These are phyloP conservation scores for Eretmochelys imbricata DNA, from an alignment of 2,113 vertebrate genomes.

Conservation along the genomic window DNA sequence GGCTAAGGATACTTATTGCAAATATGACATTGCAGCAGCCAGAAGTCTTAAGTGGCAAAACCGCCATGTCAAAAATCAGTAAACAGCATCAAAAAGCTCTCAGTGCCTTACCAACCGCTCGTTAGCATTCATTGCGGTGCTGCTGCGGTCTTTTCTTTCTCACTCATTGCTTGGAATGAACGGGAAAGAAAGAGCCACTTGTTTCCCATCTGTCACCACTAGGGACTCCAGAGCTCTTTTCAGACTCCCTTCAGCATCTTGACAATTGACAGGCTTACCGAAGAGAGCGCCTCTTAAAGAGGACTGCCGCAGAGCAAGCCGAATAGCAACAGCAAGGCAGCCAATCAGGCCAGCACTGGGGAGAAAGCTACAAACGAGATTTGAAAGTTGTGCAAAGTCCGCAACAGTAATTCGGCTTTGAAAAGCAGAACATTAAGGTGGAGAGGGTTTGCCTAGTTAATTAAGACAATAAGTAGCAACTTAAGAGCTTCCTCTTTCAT, in stretches of 20 bases:
- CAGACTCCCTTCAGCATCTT: not conserved
- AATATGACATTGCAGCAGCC: not conserved
- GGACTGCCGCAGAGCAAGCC: not conserved
- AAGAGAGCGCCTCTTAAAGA: not conserved
- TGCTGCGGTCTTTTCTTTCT: not conserved
- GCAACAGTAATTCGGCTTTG: fast-evolving
- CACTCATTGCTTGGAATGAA: not conserved
- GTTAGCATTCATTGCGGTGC: not conserved
- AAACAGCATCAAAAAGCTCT: not conserved
- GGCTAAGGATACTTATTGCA: not conserved
- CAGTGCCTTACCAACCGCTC: not conserved
- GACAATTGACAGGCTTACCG: not conserved
- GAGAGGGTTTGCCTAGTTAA: not conserved
- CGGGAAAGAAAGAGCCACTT: not conserved
- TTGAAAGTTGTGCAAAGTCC: not conserved
- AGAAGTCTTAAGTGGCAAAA: not conserved
- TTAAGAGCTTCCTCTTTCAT: not conserved
- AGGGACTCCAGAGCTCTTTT: conserved; percentile 7
- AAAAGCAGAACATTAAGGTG: not conserved
- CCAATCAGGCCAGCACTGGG: not conserved
- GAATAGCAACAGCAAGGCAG: not conserved
- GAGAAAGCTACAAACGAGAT: not conserved
- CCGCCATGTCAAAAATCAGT: not conserved
- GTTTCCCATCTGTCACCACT: not conserved
- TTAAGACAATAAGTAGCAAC: not conserved